A percentile compares a stretch with the other conserved stretches of the same genome.
phyloP scores from a whole-genome alignment of 2,113 vertebrate species.

The Tor tambroides region DNA sequence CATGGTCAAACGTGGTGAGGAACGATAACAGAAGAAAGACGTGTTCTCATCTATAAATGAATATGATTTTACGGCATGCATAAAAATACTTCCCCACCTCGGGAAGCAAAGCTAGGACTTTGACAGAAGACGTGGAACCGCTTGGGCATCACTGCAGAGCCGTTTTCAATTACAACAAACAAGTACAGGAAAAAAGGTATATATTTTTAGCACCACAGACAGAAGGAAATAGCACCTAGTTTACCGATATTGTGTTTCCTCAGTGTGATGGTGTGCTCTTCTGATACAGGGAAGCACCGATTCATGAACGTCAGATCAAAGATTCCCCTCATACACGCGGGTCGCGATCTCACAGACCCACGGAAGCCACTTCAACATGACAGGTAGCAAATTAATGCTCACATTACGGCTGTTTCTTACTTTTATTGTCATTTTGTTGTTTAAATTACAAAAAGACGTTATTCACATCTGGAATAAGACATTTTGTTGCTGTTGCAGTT shows the following conservation, averaged over 20 bases:
- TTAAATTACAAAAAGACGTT: slow-evolving; percentile 75
- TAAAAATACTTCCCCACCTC: slow-evolving; percentile 54
- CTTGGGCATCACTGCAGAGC: slow-evolving; percentile 70
- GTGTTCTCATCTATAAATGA: slow-evolving; percentile 55
- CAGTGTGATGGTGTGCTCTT: slow-evolving; percentile 70
- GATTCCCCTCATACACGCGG: neutral
- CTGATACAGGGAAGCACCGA: slow-evolving; percentile 54
- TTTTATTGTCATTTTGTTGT: slow-evolving; percentile 72
- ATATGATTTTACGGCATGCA: slow-evolving; percentile 65
- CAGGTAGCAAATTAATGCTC: slow-evolving; percentile 69
- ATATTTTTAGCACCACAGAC: slow-evolving; percentile 88
- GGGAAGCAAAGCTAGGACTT: neutral
- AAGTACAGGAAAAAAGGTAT: slow-evolving; percentile 41
- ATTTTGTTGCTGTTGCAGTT: slow-evolving; percentile 46
- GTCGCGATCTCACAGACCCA: neutral
- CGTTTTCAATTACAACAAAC: slow-evolving; percentile 70
- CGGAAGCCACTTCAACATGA: neutral
- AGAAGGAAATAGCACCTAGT: slow-evolving; percentile 85
- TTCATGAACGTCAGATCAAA: slow-evolving; percentile 8
- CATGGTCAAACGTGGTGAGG: neutral
- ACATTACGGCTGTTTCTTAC: slow-evolving; percentile 70
- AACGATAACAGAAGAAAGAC: slow-evolving; percentile 43
- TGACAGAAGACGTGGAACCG: slow-evolving; percentile 59
- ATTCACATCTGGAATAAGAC: slow-evolving; percentile 71
- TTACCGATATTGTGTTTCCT: slow-evolving; percentile 70